Base-by-base conservation (phyloP, 2,888 invertebrate genomes). In the Idaea straminata region DNA sequence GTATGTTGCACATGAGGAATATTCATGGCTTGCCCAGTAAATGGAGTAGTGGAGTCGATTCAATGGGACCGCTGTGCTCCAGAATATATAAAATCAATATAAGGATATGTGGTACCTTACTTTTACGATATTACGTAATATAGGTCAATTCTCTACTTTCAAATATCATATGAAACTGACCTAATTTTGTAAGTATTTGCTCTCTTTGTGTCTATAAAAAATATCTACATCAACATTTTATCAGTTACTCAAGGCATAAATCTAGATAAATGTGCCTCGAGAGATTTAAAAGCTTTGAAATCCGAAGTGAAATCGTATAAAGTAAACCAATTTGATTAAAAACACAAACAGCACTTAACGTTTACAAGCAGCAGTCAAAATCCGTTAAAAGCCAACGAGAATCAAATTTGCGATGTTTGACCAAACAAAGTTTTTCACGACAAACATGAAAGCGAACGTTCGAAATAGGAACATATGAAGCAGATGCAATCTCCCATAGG, bases 401-500 rank as follows among this genome's bases (percentile, higher is more conserved):
- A 61, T 59, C 35, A 66, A 34, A 60, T 64, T 36, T 61, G 64
- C 62, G 57, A 63, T 57, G 59, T 47, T 57, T 60, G 35, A n/a
- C 57, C 35, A 35, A 60, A 47, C 61, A 73, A 76, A 72, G 74
- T 78, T 76, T 76, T 75, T 66, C 66, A 66, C 25, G 25, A 25
- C 25, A 64, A 63, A 68, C 60, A 69, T 68, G 64, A 76, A 73
- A 4, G 47, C 47, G 47, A 47, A 73, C 73, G 71, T 74, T 74
- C 77, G 74, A 75, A 72, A 73, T 72, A 73, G 73, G 36, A 34
- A 38, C 60, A 63, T 60, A 66, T 74, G 68, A 69, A 72, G 72
- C 88, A 89, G 83, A 81, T 88, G 87, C 77, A 75, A 77, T 79
- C 85, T 91, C 91, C 88, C 91, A 89, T 83, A 84, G 86, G 90